Evolutionary conservation across 23 tunicate species (phyloP), one percentile per base, ranked within the genome.

Genomic region (Halocynthia roretzi): DNA sequence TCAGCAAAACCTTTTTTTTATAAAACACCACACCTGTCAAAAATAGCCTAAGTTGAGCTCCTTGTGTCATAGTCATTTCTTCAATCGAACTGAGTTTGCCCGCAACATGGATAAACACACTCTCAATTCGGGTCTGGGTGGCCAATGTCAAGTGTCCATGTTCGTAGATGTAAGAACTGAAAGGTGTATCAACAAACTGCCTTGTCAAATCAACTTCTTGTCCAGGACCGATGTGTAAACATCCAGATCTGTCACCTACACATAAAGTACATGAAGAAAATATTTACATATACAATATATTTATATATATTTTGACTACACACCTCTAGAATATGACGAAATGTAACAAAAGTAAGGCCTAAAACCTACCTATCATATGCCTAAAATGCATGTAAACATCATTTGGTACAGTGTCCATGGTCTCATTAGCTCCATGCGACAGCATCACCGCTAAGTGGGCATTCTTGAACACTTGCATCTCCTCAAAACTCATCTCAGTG

Each of bases 361-460:
- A 17, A 2, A 9, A 52, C 61, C 51, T 56, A 76, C 80, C 80
- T 8, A 76, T 76, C 80, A 76, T 76, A 8, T 76, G 68, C 5
- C 61, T 76, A 50, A 76, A 76, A 23, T 76, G 60, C 62, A 76
- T 56, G 80, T 56, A 57, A 7, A 76, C 17, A 14, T 76, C 80
- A 54, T 56, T 53, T 40, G 1, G 50, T 0, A 19, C 61, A 22
- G 69, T 76, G 22, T 67, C 67, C 15, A 58, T 76, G 23, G 77
- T 53, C 62, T 53, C 17, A 52, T 72, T 72, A 14, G 53, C 77
- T 7, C 6, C 22, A 8, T 72, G 60, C 0, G 61, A 49, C 9
- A 72, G n/a, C 80, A 76, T 76, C 67, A 76, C 67, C 31, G 80
- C 80, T 18, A 76, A 22, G 67, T 76, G 80, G 8, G 80, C 80